Percentiles rank a stretch among this genome's conserved stretches.
phyloP scores from a whole-genome alignment of 1,140 invertebrate species.

The Papilio aristodemus region DNA sequence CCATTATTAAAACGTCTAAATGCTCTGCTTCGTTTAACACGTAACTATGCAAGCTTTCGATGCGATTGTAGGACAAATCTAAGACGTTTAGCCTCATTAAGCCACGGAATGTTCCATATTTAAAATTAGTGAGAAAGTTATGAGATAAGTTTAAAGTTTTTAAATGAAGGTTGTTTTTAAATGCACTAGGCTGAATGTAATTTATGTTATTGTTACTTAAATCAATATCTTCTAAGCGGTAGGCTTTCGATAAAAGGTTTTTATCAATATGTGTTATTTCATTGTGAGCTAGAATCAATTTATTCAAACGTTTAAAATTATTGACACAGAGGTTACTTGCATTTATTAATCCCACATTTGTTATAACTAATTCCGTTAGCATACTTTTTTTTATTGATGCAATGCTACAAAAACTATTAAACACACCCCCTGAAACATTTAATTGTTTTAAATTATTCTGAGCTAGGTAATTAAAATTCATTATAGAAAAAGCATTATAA shows the following conservation, averaged over 20 bases:
- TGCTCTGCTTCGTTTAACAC: slow-evolving; percentile 39
- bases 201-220: slow-evolving; percentile 49
- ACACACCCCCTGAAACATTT: slow-evolving; percentile 19
- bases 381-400: slow-evolving; percentile 23
- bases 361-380: slow-evolving; percentile 45
- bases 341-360: slow-evolving; percentile 42
- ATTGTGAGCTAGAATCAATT: slow-evolving; percentile 46
- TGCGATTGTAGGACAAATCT: slow-evolving; percentile 46
- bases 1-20: slow-evolving; percentile 40
- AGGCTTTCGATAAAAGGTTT: slow-evolving; percentile 41
- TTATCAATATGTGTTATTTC: slow-evolving; percentile 41
- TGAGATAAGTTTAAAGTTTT: slow-evolving; percentile 48
- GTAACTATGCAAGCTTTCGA: slow-evolving; percentile 39
- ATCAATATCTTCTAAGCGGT: slow-evolving; percentile 43
- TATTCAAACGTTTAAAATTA: slow-evolving; percentile 39
- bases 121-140: slow-evolving; percentile 39
- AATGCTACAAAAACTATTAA: slow-evolving; percentile 33
- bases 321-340: slow-evolving; percentile 40
- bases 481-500: slow-evolving; percentile 40
- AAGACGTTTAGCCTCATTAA: slow-evolving; percentile 40
- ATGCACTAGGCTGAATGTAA: slow-evolving; percentile 43
- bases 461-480: slow-evolving; percentile 24
- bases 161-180: slow-evolving; percentile 43
- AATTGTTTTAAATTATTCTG: slow-evolving; percentile 34
- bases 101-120: slow-evolving; percentile 43